phyloP scores from a whole-genome alignment of 2,797 vertebrate species.

The Psittacula echo region DNA sequence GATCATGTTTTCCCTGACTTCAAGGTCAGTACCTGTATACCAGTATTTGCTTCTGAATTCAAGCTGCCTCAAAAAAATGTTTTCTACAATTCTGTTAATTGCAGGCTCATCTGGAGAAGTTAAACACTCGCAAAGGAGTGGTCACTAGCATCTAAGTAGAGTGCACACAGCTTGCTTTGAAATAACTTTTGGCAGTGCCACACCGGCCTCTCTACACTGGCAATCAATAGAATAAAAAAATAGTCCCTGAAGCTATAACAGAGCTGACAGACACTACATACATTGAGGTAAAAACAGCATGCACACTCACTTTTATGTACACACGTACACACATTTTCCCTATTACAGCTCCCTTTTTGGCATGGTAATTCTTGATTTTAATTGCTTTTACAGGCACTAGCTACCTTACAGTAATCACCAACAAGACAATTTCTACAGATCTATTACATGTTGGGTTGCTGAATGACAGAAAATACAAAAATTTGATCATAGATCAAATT shows the following conservation, averaged over 20 bases:
- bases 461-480: neutral
- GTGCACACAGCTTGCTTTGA: neutral
- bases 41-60: neutral
- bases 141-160: neutral
- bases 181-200: neutral
- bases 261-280: neutral
- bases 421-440: neutral
- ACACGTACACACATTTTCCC: neutral
- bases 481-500: neutral
- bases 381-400: neutral
- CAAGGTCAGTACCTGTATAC: neutral
- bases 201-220: neutral
- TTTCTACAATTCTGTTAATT: neutral
- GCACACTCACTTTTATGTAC: neutral
- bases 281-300: neutral
- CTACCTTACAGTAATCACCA: neutral
- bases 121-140: neutral
- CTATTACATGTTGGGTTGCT: neutral
- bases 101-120: neutral
- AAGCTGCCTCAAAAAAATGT: neutral
- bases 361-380: neutral
- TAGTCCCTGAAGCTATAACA: neutral
- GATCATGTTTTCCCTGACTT: neutral
- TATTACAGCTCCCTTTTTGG: neutral
- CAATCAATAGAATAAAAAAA: neutral